These are phyloP conservation scores for Tachypleus tridentatus DNA, from an alignment of 1,140 invertebrate species.

Conservation along the genomic window DNA sequence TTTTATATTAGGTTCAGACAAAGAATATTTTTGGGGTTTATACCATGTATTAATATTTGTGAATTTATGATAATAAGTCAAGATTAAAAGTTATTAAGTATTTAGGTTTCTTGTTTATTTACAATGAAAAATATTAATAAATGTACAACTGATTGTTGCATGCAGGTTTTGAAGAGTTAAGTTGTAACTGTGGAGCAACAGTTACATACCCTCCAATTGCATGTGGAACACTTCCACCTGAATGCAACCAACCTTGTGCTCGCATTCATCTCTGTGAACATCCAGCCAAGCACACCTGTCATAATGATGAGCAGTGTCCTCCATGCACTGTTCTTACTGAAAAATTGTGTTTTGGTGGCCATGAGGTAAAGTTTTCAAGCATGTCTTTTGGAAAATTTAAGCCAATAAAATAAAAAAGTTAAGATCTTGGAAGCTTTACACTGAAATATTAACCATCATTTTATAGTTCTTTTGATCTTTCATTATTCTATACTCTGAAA, in stretches of 20 bases:
- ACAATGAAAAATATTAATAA: too few relatives aligned
- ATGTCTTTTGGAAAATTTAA: background rate
- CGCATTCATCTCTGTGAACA: conserved; percentile 68
- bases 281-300: conserved; percentile 61
- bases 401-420: background rate
- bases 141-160: conserved; percentile 8
- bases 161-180: conserved; percentile 74
- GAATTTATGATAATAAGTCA: too few relatives aligned
- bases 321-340: conserved; percentile 81
- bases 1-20: too few relatives aligned
- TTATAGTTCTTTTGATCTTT: too few relatives aligned
- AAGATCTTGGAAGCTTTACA: background rate
- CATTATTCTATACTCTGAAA: too few relatives aligned
- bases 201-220: conserved; percentile 79
- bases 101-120: too few relatives aligned
- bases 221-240: conserved; percentile 72
- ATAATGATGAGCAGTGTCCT: conserved; percentile 62
- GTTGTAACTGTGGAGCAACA: conserved; percentile 76
- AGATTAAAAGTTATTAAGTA: too few relatives aligned
- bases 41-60: too few relatives aligned
- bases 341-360: conserved; percentile 75
- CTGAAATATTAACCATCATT: too few relatives aligned
- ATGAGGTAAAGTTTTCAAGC: conserved; percentile 46
- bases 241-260: conserved; percentile 61
- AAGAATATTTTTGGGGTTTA: too few relatives aligned